phyloP scores from a whole-genome alignment of 1,140 invertebrate genomes.

The Trichonephila clavipes region DNA sequence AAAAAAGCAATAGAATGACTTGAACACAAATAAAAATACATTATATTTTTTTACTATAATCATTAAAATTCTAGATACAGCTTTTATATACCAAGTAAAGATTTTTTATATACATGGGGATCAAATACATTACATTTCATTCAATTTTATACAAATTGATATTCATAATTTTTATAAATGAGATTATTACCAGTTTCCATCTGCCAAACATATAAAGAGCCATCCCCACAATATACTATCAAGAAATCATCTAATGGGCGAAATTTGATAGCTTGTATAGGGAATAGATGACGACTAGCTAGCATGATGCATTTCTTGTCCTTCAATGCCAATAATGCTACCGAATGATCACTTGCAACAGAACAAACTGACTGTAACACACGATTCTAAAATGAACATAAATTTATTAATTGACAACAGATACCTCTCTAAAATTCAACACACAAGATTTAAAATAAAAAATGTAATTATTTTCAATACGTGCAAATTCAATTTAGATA shows the following conservation, averaged over 20 bases:
- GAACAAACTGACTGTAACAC: slow-evolving; percentile 97
- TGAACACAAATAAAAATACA: not conserved
- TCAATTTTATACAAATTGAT: too few relatives aligned
- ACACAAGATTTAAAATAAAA: too few relatives aligned
- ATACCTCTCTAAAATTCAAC: too few relatives aligned
- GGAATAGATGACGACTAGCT: slow-evolving; percentile 97
- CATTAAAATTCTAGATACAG: not conserved
- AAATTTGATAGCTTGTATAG: slow-evolving; percentile 98
- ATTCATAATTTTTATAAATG: not conserved
- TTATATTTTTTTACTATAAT: not conserved
- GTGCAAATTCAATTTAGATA: too few relatives aligned
- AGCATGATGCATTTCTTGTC: slow-evolving; percentile 97
- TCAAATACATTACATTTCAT: too few relatives aligned
- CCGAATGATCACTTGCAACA: slow-evolving; percentile 98
- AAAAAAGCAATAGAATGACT: slow-evolving; percentile 36
- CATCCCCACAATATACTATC: slow-evolving; percentile 98
- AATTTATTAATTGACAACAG: not conserved
- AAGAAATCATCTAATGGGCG: slow-evolving; percentile 98
- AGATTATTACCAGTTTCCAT: slow-evolving; percentile 93
- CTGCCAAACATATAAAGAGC: slow-evolving; percentile 99
- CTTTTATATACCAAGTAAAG: too few relatives aligned
- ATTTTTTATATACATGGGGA: too few relatives aligned
- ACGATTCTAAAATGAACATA: slow-evolving; percentile 85
- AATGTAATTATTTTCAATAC: too few relatives aligned
- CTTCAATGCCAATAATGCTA: slow-evolving; percentile 94